A percentile compares a stretch with the other conserved stretches of the same genome.
These are phyloP conservation scores for Philypnodon macrostomus DNA, from an alignment of 2,797 vertebrate species.

Conservation along the genomic window DNA sequence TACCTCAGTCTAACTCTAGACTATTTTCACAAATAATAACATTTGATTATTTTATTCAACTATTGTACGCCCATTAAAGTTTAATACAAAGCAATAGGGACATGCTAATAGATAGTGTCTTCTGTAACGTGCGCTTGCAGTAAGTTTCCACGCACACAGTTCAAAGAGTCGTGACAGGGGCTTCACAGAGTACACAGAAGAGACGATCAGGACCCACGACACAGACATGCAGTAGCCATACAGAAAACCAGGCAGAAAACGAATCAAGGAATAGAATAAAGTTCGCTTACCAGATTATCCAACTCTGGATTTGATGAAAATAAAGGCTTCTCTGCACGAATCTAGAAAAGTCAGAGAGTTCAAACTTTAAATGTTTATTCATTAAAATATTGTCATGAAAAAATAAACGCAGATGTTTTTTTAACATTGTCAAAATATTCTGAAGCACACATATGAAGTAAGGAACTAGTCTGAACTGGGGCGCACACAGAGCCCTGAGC, in stretches of 20 bases:
- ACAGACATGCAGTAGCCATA: conserved; percentile 27
- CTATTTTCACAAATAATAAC: conserved; percentile 69
- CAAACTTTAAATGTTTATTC: too few relatives aligned
- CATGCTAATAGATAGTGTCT: conserved; percentile 48
- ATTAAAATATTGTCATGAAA: too few relatives aligned
- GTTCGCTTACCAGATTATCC: conserved; percentile 97
- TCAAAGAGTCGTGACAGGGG: conserved; percentile 67
- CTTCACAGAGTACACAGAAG: conserved; percentile 69
- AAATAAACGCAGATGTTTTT: too few relatives aligned
- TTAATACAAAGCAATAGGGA: conserved; percentile 48
- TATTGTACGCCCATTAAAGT: conserved; percentile 35
- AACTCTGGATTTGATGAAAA: conserved; percentile 98
- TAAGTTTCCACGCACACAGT: conserved; percentile 50
- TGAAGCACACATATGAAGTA: too few relatives aligned
- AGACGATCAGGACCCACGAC: conserved; percentile 50
- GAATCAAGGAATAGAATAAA: conserved; percentile 5
- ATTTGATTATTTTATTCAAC: too few relatives aligned
- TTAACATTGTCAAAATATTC: too few relatives aligned
- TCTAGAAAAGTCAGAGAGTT: conserved; percentile 76
- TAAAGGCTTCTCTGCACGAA: conserved; percentile 97
- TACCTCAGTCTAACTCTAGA: conserved; percentile 44
- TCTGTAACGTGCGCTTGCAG: conserved; percentile 40
- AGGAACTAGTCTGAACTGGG: conserved; percentile 16
- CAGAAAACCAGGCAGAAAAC: conserved; percentile 11
- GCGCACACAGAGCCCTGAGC: conserved; percentile 31